Evolutionary conservation across 2,888 invertebrate genomes (phyloP).

Genomic region (Odiellus spinosus): DNA sequence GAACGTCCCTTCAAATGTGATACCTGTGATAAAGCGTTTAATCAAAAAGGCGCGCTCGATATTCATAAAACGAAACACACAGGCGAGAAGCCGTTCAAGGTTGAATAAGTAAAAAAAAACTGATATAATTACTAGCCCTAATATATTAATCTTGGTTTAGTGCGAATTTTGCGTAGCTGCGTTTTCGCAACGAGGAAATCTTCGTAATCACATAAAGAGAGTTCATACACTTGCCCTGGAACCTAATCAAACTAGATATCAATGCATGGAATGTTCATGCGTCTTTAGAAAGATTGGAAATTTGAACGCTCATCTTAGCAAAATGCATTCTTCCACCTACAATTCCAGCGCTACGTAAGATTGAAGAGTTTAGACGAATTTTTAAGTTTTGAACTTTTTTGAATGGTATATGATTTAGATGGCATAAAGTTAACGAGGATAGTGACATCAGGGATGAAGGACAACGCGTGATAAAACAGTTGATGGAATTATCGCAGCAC

Average conservation of each 20-base stretch:
- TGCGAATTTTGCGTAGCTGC: slow-evolving; percentile 34
- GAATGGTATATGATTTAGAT: no score
- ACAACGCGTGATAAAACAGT: slow-evolving; percentile 23
- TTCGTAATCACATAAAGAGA: slow-evolving; percentile 38
- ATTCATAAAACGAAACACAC: slow-evolving; percentile 34
- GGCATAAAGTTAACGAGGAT: no score
- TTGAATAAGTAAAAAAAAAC: no score
- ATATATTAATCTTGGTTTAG: no score
- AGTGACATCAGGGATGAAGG: not conserved
- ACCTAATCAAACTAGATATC: slow-evolving; percentile 38
- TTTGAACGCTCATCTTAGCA: slow-evolving; percentile 45
- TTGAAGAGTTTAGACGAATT: no score
- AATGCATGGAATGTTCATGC: slow-evolving; percentile 49
- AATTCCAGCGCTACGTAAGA: not conserved
- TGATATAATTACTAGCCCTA: no score
- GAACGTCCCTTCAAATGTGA: slow-evolving; percentile 32
- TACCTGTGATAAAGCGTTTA: slow-evolving; percentile 31
- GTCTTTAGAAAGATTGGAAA: slow-evolving; percentile 48
- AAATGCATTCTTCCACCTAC: slow-evolving; percentile 9
- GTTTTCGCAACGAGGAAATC: slow-evolving; percentile 41
- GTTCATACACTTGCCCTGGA: slow-evolving; percentile 31
- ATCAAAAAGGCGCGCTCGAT: slow-evolving; percentile 33
- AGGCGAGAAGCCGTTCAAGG: slow-evolving; percentile 35
- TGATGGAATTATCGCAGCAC: slow-evolving; percentile 22
- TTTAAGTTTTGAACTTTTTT: no score